Conservation (phyloP, 2,888 invertebrate species). For the Lepidonotus clava region DNA sequence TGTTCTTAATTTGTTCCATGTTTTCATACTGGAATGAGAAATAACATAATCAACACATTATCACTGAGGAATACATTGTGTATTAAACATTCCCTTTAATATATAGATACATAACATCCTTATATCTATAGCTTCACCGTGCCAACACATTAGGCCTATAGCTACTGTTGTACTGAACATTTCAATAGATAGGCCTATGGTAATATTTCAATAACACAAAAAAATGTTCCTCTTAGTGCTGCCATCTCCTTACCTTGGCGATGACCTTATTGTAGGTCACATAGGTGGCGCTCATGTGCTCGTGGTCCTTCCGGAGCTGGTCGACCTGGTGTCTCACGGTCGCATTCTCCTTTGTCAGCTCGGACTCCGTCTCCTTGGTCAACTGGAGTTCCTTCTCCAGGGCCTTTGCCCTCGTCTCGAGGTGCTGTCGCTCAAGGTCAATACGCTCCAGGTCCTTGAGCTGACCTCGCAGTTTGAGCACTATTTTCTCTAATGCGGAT, state of each 20-base stretch:
- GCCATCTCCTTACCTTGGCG: constrained; percentile 25
- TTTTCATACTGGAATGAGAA: constrained; percentile 69
- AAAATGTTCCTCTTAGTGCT: too few relatives aligned
- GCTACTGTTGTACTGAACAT: background rate
- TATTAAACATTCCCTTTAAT: too few relatives aligned
- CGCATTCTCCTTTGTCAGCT: constrained; percentile 53
- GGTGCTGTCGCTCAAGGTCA: constrained; percentile 59
- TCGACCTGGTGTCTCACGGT: constrained; percentile 47
- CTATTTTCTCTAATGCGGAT: constrained; percentile 68
- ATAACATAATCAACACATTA: too few relatives aligned
- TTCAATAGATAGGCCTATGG: too few relatives aligned
- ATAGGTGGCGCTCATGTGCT: constrained; percentile 30
- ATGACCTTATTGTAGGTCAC: constrained; percentile 34
- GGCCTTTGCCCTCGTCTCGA: constrained; percentile 64
- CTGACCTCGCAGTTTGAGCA: constrained; percentile 69
- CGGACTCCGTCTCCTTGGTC: constrained; percentile 48
- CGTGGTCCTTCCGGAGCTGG: constrained; percentile 15
- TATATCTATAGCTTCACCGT: background rate
- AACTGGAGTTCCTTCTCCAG: constrained; percentile 63
- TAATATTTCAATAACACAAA: too few relatives aligned
- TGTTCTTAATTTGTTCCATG: constrained; percentile 67
- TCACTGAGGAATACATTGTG: too few relatives aligned
- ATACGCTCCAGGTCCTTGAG: constrained; percentile 65
- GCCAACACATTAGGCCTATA: background rate
- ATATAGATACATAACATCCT: background rate